Conservation (phyloP, 2,888 invertebrate genomes). For the Spialia ferax region DNA sequence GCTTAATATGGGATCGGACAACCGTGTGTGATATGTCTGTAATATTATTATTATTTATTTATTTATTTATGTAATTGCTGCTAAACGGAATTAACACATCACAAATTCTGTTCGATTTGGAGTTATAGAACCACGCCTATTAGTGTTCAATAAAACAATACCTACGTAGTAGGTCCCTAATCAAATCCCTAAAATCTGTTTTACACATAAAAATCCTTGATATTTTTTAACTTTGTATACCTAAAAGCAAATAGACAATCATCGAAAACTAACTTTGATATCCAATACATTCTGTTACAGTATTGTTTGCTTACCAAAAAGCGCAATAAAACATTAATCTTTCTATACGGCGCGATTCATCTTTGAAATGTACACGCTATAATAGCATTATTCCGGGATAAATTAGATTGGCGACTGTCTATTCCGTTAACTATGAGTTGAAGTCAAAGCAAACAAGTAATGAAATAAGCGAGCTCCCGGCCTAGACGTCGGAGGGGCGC, state of each 20-base stretch:
- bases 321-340: slow-evolving; percentile 5
- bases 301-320: slow-evolving; percentile 2
- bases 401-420: slow-evolving; percentile 48
- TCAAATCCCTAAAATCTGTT: too few relatives aligned
- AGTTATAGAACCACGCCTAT: too few relatives aligned
- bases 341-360: slow-evolving; percentile 1
- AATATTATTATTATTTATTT: too few relatives aligned
- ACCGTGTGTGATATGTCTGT: too few relatives aligned
- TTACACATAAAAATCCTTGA: too few relatives aligned
- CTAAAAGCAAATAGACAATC: neutral
- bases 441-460: slow-evolving; percentile 78
- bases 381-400: slow-evolving; percentile 19
- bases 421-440: slow-evolving; percentile 63
- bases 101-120: too few relatives aligned
- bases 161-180: too few relatives aligned
- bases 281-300: neutral
- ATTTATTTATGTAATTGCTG: too few relatives aligned
- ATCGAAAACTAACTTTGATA: neutral
- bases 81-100: too few relatives aligned
- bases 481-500: slow-evolving; percentile 72
- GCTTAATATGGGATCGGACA: too few relatives aligned
- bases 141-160: too few relatives aligned
- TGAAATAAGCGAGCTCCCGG: slow-evolving; percentile 74
- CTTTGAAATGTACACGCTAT: slow-evolving; percentile 15
- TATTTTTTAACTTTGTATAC: neutral